phyloP scores from a whole-genome alignment of 2,797 vertebrate genomes.

The Molothrus aeneus region DNA sequence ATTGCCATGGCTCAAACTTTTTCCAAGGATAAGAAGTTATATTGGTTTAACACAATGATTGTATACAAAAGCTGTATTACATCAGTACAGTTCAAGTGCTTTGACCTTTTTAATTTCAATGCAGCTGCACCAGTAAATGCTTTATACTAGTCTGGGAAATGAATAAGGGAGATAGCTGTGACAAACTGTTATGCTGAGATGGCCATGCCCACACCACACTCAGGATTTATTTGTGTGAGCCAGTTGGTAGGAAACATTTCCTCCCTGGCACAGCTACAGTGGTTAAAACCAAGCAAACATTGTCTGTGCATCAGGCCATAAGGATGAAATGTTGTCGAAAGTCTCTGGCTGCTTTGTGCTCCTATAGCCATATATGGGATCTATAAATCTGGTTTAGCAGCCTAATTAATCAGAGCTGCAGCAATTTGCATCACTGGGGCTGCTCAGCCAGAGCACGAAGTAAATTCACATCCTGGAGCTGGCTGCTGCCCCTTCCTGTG shows the following conservation, averaged over 20 bases:
- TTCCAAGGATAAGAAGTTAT: background rate
- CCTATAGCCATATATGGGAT: background rate
- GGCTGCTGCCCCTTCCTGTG: background rate
- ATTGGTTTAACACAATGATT: background rate
- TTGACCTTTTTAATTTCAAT: background rate
- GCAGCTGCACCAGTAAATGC: background rate
- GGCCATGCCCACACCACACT: background rate
- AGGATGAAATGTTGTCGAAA: constrained; percentile 5
- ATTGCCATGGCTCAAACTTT: background rate
- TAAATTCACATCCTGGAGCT: background rate
- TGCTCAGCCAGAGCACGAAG: background rate
- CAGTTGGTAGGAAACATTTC: background rate
- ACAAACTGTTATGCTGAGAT: background rate
- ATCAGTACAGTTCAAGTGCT: background rate
- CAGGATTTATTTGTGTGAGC: background rate
- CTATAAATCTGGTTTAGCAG: constrained; percentile 8
- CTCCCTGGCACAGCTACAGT: background rate
- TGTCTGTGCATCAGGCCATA: background rate
- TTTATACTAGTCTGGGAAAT: background rate
- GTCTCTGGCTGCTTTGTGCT: background rate
- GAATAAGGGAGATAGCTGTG: background rate
- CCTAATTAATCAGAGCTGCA: constrained; percentile 32
- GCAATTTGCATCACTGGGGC: constrained; percentile 14
- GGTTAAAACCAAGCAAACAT: constrained; percentile 23
- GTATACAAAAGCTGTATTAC: background rate